A percentile compares a stretch with the other conserved stretches of the same genome.
These are phyloP conservation scores for Cynopterus brachyotis DNA, from an alignment of 2,113 vertebrate species.

Conservation along the genomic window DNA sequence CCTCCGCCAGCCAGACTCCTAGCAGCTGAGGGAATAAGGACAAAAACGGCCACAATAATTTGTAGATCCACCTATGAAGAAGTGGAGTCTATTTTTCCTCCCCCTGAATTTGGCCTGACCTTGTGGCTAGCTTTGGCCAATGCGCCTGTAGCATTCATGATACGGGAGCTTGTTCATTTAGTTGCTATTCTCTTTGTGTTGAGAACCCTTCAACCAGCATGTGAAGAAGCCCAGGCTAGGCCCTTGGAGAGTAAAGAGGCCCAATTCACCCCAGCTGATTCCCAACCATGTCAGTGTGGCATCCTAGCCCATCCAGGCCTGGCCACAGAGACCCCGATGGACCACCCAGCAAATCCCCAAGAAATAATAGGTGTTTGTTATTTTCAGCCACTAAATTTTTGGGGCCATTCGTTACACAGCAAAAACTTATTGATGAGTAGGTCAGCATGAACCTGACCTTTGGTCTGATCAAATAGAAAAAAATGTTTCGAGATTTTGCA, in stretches of 20 bases:
- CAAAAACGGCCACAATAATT: background rate
- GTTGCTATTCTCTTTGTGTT: background rate
- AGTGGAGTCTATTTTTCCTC: background rate
- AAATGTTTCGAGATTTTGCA: conserved; percentile 16
- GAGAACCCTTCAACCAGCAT: background rate
- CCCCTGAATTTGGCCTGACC: background rate
- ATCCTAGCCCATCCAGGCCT: background rate
- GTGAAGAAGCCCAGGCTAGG: background rate
- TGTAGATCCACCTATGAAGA: background rate
- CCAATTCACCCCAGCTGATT: background rate
- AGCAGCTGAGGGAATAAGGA: background rate
- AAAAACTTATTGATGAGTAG: background rate
- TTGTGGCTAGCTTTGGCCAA: background rate
- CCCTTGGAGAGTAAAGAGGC: background rate
- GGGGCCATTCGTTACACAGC: background rate
- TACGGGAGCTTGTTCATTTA: background rate
- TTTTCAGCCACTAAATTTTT: background rate
- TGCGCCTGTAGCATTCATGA: accelerated
- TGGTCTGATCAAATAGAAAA: background rate
- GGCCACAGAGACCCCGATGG: background rate
- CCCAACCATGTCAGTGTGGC: background rate
- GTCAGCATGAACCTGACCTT: background rate
- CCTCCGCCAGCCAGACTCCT: background rate
- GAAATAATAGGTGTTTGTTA: background rate
- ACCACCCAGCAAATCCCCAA: background rate